Evolutionary conservation across 2,797 vertebrate genomes (phyloP), one percentile per base, ranked within the genome.

Genomic region (Fringilla coelebs): DNA sequence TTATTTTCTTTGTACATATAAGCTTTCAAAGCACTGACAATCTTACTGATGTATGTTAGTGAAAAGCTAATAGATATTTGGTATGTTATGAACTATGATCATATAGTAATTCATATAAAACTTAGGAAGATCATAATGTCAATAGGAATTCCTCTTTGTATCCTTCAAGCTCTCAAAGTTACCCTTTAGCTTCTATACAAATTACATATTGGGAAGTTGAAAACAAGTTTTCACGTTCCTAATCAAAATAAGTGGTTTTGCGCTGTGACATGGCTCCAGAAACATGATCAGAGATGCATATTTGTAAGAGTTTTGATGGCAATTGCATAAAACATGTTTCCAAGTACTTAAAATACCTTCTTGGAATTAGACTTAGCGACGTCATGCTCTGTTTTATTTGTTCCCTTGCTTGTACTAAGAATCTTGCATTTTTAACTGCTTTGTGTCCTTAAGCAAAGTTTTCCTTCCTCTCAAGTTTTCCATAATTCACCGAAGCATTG

Each of bases 51-150:
- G 6, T 43, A 17, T 48, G 21, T 52, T 92, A 70, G 43, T 38
- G 60, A 85, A 95, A 85, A 92, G n/a, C n/a, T 58, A 92, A 81
- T 34, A 87, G 55, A 32, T 77, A 94, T 79, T 89, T 71, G 48
- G n/a, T n/a, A n/a, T n/a, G n/a, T n/a, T n/a, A n/a, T n/a, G 58
- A 89, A 49, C 26, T 48, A n/a, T 63, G 80, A 63, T 75, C 43
- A 78, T 32, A 72, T 9, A 61, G 25, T 58, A 86, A 78, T 63
- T 88, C 2, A 84, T 70, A 76, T 36, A 86, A 93, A 75, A 81
- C 14, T 46, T 73, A 29, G 28, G n/a, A 89, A 71, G 43, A 60
- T 46, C 31, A 81, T 49, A 32, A 61, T 75, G 14, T 72, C 31
- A 65, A 65, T 81, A 88, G 40, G 49, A 84, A 61, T 18, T 48